Conservation (phyloP, 2,888 invertebrate species). For the Eilema depressum region DNA sequence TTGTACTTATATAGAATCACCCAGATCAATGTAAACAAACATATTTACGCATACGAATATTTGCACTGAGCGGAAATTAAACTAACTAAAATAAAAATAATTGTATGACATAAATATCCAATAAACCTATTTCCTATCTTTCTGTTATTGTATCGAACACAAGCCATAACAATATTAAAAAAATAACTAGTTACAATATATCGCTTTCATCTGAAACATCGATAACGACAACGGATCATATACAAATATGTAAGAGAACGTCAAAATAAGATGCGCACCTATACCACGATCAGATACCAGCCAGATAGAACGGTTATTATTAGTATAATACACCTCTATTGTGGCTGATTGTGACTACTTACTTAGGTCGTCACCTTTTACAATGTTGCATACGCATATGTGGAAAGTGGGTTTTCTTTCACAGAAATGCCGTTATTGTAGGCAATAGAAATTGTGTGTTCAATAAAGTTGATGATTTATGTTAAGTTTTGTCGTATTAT, state of each 20-base stretch:
- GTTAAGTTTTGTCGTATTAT: conserved; percentile 5
- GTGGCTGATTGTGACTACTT: conserved; percentile 63
- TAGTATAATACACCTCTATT: conserved; percentile 65
- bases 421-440: conserved; percentile 11
- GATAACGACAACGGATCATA: conserved; percentile 8
- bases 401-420: conserved; percentile 30
- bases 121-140: no score
- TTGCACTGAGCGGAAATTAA: no score
- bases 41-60: no score
- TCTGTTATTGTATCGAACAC: background rate
- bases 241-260: background rate
- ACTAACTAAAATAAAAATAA: no score
- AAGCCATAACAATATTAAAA: background rate
- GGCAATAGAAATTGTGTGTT: conserved; percentile 19
- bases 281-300: conserved; percentile 50
- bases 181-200: background rate
- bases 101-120: no score
- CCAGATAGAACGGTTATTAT: conserved; percentile 59
- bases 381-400: conserved; percentile 40
- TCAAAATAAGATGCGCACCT: conserved; percentile 52
- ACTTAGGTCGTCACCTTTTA: conserved; percentile 49
- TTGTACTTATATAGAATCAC: no score
- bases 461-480: conserved; percentile 10
- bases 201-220: background rate
- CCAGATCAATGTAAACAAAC: no score